phyloP scores from a whole-genome alignment of 1,140 invertebrate genomes.

The Macrobrachium rosenbergii region DNA sequence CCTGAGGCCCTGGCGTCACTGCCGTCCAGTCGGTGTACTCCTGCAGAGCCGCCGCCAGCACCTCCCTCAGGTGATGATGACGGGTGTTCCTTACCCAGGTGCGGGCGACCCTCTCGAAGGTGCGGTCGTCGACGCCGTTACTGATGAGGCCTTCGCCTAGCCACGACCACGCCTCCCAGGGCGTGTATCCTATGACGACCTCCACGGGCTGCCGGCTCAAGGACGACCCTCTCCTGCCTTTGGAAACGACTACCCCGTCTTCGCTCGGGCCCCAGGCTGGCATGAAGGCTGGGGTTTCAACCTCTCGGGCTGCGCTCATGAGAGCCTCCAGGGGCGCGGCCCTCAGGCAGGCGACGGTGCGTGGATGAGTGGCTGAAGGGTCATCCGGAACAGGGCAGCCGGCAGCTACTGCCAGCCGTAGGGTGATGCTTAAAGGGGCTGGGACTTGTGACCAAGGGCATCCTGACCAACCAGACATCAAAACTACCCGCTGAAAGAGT shows the following conservation, averaged over 20 bases:
- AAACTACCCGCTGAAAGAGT: constrained; percentile 75
- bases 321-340: constrained; percentile 83
- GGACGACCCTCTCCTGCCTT: constrained; percentile 21
- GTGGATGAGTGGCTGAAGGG: constrained; percentile 43
- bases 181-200: constrained; percentile 74
- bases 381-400: constrained; percentile 64
- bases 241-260: constrained; percentile 84
- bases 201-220: constrained; percentile 89
- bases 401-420: constrained; percentile 60
- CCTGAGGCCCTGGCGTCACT: constrained; percentile 69
- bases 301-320: constrained; percentile 79
- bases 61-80: constrained; percentile 71
- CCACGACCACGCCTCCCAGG: constrained; percentile 65
- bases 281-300: constrained; percentile 85
- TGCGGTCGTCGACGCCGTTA: constrained; percentile 58
- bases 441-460: constrained; percentile 76
- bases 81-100: constrained; percentile 66
- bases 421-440: constrained; percentile 66
- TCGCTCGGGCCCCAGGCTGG: constrained; percentile 88
- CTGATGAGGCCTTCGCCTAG: constrained; percentile 60
- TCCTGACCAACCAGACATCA: constrained; percentile 79
- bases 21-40: constrained; percentile 75
- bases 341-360: constrained; percentile 78
- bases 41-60: constrained; percentile 77
- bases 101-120: constrained; percentile 61